Conservation (phyloP, 2,113 vertebrate species). For the Cyanocitta stelleri region DNA sequence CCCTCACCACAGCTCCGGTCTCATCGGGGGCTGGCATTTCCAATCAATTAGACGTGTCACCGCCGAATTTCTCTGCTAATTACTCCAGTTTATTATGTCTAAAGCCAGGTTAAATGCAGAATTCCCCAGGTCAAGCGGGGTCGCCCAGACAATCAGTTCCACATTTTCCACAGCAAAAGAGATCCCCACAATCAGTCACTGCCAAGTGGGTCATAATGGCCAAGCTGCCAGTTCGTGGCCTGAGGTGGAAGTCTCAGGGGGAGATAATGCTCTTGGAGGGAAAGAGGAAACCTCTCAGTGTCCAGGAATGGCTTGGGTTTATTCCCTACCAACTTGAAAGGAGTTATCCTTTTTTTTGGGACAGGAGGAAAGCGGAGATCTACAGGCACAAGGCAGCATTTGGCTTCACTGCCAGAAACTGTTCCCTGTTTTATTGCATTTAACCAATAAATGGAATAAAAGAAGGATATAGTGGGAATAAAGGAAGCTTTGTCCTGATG, state of each 20-base stretch:
- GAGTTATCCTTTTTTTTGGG: not conserved
- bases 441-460: not conserved
- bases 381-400: not conserved
- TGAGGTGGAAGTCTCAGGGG: not conserved
- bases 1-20: not conserved
- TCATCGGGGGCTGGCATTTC: not conserved
- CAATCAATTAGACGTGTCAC: constrained; percentile 60
- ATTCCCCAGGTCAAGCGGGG: constrained; percentile 66
- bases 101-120: constrained; percentile 69
- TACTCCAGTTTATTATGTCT: constrained; percentile 68
- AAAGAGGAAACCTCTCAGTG: not conserved
- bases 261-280: not conserved
- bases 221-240: constrained; percentile 53
- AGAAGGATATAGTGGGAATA: not conserved
- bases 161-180: constrained; percentile 40
- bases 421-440: not conserved
- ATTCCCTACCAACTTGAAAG: not conserved
- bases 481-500: not conserved
- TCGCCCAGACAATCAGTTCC: constrained; percentile 63
- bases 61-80: constrained; percentile 48
- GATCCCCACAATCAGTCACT: constrained; percentile 65
- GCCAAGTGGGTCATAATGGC: constrained; percentile 64
- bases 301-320: not conserved
- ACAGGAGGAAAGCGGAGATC: not conserved
- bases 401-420: not conserved